These are phyloP conservation scores for Erebia ligea DNA, from an alignment of 2,888 invertebrate species.

Conservation along the genomic window DNA sequence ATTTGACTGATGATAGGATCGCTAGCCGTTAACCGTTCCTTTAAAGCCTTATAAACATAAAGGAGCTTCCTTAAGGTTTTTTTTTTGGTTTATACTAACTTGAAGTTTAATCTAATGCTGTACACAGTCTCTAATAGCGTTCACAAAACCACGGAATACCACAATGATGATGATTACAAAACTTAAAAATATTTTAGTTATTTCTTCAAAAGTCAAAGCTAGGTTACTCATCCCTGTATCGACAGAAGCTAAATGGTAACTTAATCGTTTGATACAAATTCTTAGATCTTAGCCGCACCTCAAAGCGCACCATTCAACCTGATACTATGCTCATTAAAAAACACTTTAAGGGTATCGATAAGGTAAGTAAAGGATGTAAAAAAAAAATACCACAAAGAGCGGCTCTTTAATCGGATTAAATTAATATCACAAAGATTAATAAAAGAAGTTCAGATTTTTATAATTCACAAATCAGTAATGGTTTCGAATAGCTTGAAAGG, in stretches of 20 bases:
- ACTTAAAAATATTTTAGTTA: not conserved
- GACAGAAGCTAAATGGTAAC: conserved; percentile 2
- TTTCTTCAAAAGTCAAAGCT: not conserved
- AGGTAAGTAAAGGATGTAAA: conserved; percentile 4
- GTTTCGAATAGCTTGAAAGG: conserved; percentile 39
- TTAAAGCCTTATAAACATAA: conserved; percentile 1
- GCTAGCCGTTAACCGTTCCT: conserved; percentile 29
- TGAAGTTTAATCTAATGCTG: not conserved
- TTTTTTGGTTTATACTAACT: not conserved
- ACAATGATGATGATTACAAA: too few species aligned
- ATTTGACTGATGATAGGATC: conserved; percentile 31
- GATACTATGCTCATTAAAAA: conserved; percentile 13
- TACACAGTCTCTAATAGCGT: not conserved
- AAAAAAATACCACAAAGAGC: not conserved
- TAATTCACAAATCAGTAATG: conserved; percentile 34
- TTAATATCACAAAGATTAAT: conserved; percentile 7
- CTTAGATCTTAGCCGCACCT: conserved; percentile 7
- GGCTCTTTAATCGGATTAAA: conserved; percentile 22
- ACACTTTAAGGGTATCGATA: conserved; percentile 19
- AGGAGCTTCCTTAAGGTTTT: not conserved
- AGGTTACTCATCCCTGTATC: too few species aligned
- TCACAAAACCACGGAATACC: not conserved
- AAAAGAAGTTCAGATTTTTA: conserved; percentile 14
- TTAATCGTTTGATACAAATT: conserved; percentile 2
- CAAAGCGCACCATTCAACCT: conserved; percentile 6